Percentiles rank a stretch among this genome's conserved stretches.
These are phyloP conservation scores for Ameiurus melas DNA, from an alignment of 2,113 vertebrate genomes.

Conservation along the genomic window DNA sequence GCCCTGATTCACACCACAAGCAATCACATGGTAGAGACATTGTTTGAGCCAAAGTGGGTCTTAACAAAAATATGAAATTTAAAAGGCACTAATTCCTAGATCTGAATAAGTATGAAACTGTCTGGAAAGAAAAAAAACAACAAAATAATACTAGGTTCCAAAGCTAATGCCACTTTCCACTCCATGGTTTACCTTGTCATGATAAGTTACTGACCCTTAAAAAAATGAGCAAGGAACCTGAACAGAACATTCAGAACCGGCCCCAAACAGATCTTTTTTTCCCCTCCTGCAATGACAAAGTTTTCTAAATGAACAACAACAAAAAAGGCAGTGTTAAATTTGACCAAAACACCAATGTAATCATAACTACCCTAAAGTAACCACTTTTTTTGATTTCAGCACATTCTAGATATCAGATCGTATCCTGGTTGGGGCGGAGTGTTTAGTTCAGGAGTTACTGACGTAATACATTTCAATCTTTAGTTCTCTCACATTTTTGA, in stretches of 20 bases:
- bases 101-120: neutral
- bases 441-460: neutral
- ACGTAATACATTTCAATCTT: neutral
- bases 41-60: neutral
- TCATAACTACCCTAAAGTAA: neutral
- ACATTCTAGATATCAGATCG: neutral
- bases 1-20: neutral
- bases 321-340: neutral
- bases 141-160: neutral
- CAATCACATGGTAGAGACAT: neutral
- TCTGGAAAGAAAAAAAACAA: neutral
- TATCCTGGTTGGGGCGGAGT: neutral
- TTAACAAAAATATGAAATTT: neutral
- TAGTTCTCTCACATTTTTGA: constrained; percentile 6
- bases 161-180: neutral
- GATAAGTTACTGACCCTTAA: neutral
- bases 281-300: neutral
- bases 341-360: neutral
- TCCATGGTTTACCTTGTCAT: neutral
- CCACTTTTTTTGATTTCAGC: constrained; percentile 7
- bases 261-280: neutral
- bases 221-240: neutral
- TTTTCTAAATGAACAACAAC: neutral
- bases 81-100: neutral
- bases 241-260: neutral